Base-by-base conservation (phyloP, 2,797 vertebrate genomes). In the Heliangelus exortis region DNA sequence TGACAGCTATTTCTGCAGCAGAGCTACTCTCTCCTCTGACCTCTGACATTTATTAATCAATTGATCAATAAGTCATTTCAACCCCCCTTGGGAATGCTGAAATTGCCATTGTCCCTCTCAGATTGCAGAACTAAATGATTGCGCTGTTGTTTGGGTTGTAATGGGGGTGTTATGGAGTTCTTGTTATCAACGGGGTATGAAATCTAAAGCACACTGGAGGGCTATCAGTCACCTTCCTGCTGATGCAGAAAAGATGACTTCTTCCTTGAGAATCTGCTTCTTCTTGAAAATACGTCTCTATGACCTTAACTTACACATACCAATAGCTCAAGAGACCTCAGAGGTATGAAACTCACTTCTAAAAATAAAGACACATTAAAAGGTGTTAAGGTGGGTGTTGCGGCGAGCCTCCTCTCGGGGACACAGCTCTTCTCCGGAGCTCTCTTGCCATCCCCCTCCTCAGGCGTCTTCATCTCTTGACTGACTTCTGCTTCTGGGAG, bases 121-220 rank as follows among this genome's bases (percentile, higher is more conserved):
- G 68, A 92, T 97, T 98, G 97, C 98, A 90, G 94, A 96, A 96
- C 97, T 98, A 98, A 98, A 98, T 98, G 98, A 98, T 98, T 97
- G 98, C 97, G 97, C 95, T 98, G 98, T 98, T 98, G 98, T 98
- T 98, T 98, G 98, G 97, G 97, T 98, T 98, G 98, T 98, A 98
- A 97, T 96, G 97, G 97, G 97, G 97, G 94, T 98, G 98, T 98
- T 96, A 96, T 96, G 95, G 68, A 96, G 98, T 96, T 98, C 95
- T 94, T 41, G 67, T 98, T 97, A 98, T 97, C 97, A 90, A 88
- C 58, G 77, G 85, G 89, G 93, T 94, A 97, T 96, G 96, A 82
- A 95, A 92, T 88, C 94, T 84, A 95, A 96, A 90, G 95, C 94
- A 92, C 97, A 83, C 96, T 82, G 82, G 95, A 97, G 97, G 92